Base-by-base conservation (phyloP, 2,797 vertebrate species). In the Pseudochromis fuscus region DNA sequence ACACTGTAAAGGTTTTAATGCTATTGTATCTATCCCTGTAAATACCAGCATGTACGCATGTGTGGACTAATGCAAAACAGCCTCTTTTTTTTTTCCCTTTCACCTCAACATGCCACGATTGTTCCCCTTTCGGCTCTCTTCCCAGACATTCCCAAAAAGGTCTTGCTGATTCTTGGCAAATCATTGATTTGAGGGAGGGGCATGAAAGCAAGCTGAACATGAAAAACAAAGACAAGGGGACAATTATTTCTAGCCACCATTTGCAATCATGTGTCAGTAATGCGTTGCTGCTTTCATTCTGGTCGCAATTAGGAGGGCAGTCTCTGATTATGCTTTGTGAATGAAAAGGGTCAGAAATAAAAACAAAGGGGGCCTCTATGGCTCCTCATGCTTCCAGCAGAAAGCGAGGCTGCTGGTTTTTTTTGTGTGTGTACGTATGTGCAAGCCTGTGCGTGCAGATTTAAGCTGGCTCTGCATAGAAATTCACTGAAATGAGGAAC, bases 181-280 rank as follows among this genome's bases (percentile, higher is more conserved):
- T 45, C 45, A 28, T 7, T 31, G 49, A 83, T 79, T 81, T 82
- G 46, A 50, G 33, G 62, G 52, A 40, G 55, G 11, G 48, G 63
- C 9, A 9, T 19, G 33, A 73, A 72, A 72, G 53, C 21, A 63
- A 73, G 57, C 62, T 37, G 56, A 71, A 79, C 67, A 80, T 52
- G 38, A 75, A 84, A 79, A 80, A 88, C 61, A 84, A 87, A 83
- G 61, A 69, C 67, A 81, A 30, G 76, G 78, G 81, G 64, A 79
- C 56, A 84, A 83, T 86, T 89, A 87, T 87, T 85, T 79, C 77
- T 77, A 80, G 79, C 80, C 63, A 82, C 56, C 61, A 46, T 82
- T 82, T 71, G 82, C 83, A 88, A 81, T 87, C 78, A 84, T 75
- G 72, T 69, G 85, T 83, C 80, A 83, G 63, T 88, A 90, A 92